Evolutionary conservation across 2,888 invertebrate species (phyloP).

Genomic region (Spodoptera picta): DNA sequence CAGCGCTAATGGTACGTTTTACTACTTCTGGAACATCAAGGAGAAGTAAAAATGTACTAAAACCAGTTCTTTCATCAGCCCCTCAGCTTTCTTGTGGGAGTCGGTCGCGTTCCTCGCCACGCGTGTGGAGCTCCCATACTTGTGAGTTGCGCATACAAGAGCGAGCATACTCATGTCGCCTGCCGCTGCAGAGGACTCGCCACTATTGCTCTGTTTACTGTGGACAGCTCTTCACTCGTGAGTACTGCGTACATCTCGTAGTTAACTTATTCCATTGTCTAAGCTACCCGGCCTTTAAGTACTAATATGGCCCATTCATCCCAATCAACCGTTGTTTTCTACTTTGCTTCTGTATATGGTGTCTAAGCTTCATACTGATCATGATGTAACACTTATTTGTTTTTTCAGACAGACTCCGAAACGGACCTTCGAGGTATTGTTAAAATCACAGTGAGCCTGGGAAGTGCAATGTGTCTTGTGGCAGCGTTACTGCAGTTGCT

Average conservation of each 20-base stretch:
- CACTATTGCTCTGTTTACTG: constrained; percentile 79
- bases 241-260: constrained; percentile 49
- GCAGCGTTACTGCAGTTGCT: constrained; percentile 78
- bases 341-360: no score
- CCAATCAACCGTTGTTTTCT: no score
- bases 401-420: constrained; percentile 77
- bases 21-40: no score
- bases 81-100: constrained; percentile 79
- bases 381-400: no score
- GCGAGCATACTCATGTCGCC: constrained; percentile 73
- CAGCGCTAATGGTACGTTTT: constrained; percentile 76
- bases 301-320: no score
- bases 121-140: constrained; percentile 80
- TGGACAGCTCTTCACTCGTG: constrained; percentile 77
- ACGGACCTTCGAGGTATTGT: constrained; percentile 79
- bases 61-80: constrained; percentile 55
- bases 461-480: constrained; percentile 80
- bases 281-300: no score
- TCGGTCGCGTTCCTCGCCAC: constrained; percentile 81
- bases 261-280: no score
- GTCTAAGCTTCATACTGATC: no score
- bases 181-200: constrained; percentile 80
- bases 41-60: no score
- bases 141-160: constrained; percentile 81
- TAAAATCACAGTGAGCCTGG: constrained; percentile 78